Evolutionary conservation across 2,888 invertebrate species (phyloP), one percentile per base, ranked within the genome.

Genomic region (Phymatocera aterrima): DNA sequence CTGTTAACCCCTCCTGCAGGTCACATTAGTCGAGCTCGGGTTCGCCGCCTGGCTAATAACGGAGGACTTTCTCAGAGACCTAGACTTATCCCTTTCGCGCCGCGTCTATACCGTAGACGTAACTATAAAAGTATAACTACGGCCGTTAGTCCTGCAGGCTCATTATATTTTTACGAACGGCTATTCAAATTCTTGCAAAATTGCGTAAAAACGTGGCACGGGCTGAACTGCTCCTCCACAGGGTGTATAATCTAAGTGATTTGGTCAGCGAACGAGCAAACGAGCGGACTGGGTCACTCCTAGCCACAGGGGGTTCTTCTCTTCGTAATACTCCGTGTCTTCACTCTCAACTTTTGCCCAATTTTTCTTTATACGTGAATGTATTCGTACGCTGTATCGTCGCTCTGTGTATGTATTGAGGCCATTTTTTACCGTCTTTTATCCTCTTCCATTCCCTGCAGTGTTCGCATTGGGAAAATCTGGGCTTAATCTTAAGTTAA

Each of bases 151-250:
- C 82, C 78, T 80, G 61, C n/a, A n/a, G n/a, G 80, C 80, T 85
- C 84, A 89, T 88, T 88, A 88, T 89, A 88, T 86, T 88, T 83
- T 87, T 87, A 87, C 86, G 87, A 84, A 86, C 85, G 84, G 86
- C 88, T 88, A 90, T 90, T 90, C 90, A 89, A 88, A 90, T 90
- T 90, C 89, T 88, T 88, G 85, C 81, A 84, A 89, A 89, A 90
- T 90, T 89, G 86, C 88, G 86, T 86, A 85, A 88, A 88, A 87
- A 85, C 82, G 79, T 79, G n/a, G n/a, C n/a, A n/a, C 81, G 80
- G 81, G 78, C 83, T n/a, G n/a, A 78, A 77, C 79, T 70, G 18
- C 28, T 34, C 28, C 10, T 15, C 28, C 40, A 61, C 70, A 81
- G 79, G 81, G 80, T n/a, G n/a, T 83, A 83, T 83, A 83, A 84